These are phyloP conservation scores for Rhea americana DNA, from an alignment of 2,113 vertebrate species.

Conservation along the genomic window DNA sequence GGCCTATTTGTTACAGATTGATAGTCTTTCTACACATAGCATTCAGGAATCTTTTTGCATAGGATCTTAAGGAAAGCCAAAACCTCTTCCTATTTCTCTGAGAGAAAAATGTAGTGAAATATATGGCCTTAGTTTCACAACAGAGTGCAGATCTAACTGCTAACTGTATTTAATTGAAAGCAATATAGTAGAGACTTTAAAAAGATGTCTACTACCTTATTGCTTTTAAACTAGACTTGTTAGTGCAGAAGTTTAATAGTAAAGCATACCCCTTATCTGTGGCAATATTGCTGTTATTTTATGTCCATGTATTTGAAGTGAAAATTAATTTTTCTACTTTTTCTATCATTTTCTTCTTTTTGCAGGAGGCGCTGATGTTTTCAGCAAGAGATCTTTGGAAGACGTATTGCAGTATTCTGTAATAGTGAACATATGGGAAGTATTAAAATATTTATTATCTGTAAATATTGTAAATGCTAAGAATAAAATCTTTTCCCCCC, in stretches of 20 bases:
- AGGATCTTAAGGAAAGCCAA: background rate
- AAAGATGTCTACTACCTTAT: background rate
- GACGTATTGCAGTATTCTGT: constrained; percentile 81
- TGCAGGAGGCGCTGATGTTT: constrained; percentile 77
- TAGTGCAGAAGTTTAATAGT: background rate
- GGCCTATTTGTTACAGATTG: background rate
- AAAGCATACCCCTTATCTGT: background rate
- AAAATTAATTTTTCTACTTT: constrained; percentile 37
- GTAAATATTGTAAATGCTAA: constrained; percentile 84
- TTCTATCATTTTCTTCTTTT: constrained; percentile 37
- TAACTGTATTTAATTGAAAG: background rate
- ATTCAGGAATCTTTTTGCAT: background rate
- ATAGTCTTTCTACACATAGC: background rate
- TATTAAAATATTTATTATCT: constrained; percentile 87
- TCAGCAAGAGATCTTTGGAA: constrained; percentile 69
- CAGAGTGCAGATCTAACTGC: background rate
- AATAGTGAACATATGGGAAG: constrained; percentile 80
- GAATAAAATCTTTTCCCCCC: constrained; percentile 70
- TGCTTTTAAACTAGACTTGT: background rate
- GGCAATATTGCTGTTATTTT: background rate
- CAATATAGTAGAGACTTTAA: background rate
- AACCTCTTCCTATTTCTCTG: background rate
- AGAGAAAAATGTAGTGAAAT: background rate
- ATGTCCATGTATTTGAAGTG: background rate
- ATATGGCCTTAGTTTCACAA: background rate